These are phyloP conservation scores for Chelon auratus DNA, from an alignment of 2,797 vertebrate genomes.

Conservation along the genomic window DNA sequence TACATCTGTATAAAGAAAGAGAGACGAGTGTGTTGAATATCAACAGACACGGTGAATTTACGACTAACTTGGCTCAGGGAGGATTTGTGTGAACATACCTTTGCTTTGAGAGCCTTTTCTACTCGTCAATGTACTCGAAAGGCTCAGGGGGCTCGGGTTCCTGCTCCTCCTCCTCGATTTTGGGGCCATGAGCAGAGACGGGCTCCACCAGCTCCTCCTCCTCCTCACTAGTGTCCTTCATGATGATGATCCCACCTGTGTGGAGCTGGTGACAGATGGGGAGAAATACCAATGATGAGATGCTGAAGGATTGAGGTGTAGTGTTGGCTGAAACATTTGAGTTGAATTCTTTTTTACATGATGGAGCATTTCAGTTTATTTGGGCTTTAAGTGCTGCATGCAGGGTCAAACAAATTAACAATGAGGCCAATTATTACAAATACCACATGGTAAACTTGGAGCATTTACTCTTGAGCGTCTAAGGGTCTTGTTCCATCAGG, in stretches of 20 bases:
- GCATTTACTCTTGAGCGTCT: no score
- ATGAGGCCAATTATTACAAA: no score
- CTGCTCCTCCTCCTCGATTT: conserved; percentile 98
- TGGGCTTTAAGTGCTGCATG: not conserved
- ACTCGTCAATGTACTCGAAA: conserved; percentile 98
- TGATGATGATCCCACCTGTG: conserved; percentile 97
- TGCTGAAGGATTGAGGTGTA: not conserved
- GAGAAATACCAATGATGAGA: not conserved
- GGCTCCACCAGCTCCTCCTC: conserved; percentile 97
- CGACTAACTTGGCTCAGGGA: not conserved
- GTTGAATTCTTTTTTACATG: no score
- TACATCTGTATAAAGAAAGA: not conserved
- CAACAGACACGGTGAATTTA: not conserved
- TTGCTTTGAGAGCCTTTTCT: conserved; percentile 28
- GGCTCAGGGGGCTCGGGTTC: conserved; percentile 98
- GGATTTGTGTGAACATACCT: conserved; percentile 32
- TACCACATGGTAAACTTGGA: no score
- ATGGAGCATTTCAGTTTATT: not conserved
- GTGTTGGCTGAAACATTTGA: not conserved
- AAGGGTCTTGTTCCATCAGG: no score
- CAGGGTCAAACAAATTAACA: not conserved
- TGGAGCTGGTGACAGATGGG: conserved; percentile 85
- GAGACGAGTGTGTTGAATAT: not conserved
- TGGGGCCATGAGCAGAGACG: conserved; percentile 96
- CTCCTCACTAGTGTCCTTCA: conserved; percentile 97